These are phyloP conservation scores for Pseudococcus jackbeardsleyi DNA, from an alignment of 2,888 invertebrate genomes.

Conservation along the genomic window DNA sequence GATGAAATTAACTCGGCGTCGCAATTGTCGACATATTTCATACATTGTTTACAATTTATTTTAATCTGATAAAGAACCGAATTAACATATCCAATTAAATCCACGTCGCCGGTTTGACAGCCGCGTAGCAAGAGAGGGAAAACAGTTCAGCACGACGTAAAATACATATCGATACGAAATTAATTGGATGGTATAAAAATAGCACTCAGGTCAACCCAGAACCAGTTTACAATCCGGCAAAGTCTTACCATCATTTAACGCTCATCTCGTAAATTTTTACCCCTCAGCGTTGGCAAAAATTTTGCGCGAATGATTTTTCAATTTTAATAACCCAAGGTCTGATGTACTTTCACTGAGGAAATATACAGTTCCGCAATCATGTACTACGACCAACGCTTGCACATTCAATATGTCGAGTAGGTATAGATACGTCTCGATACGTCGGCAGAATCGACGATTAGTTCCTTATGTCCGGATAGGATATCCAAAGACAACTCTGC, in stretches of 20 bases:
- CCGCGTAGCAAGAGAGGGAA: background rate
- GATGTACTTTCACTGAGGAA: conserved; percentile 41
- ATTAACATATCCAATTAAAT: background rate
- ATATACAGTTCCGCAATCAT: conserved; percentile 48
- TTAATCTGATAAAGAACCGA: background rate
- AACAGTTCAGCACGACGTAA: background rate
- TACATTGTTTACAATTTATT: background rate
- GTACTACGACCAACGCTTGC: conserved; percentile 21
- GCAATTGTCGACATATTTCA: background rate
- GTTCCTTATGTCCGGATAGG: conserved; percentile 39
- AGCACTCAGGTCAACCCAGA: background rate
- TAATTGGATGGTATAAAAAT: conserved; percentile 16
- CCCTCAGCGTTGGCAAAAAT: background rate
- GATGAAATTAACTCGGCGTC: background rate
- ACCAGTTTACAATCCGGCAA: background rate
- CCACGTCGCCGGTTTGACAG: background rate
- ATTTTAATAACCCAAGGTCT: conserved; percentile 13
- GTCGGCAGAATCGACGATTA: conserved; percentile 31
- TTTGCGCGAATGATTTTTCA: conserved; percentile 49
- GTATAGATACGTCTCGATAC: background rate
- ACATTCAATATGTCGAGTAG: conserved; percentile 35
- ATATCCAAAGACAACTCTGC: background rate
- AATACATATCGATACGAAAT: background rate
- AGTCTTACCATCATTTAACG: background rate
- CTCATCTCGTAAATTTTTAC: background rate